Percentiles rank a stretch among this genome's conserved stretches.
Conservation (phyloP, 64 coral and sea anemone genomes). For the Montipora efflorescens region DNA sequence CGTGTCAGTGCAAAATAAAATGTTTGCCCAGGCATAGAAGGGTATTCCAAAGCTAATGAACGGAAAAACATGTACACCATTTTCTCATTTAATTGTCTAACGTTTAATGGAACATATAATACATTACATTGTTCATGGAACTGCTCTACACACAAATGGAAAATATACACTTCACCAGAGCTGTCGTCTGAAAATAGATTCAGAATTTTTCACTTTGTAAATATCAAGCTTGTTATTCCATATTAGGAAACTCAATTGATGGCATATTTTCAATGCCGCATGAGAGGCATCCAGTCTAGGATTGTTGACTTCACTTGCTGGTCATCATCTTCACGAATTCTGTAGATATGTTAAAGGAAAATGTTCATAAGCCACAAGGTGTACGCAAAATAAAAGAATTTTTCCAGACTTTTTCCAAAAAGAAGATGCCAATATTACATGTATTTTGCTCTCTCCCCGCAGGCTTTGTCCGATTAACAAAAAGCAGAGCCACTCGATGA, state of each 20-base stretch:
- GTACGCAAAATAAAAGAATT: too few species aligned
- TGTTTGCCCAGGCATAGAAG: too few species aligned
- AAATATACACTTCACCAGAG: not conserved
- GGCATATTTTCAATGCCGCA: not conserved
- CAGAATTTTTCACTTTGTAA: not conserved
- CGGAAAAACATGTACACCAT: not conserved
- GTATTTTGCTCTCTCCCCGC: too few species aligned
- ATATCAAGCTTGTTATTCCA: not conserved
- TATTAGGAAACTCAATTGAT: not conserved
- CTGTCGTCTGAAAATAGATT: not conserved
- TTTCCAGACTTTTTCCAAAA: too few species aligned
- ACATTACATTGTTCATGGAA: not conserved
- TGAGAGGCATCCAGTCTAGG: not conserved
- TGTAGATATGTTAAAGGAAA: not conserved
- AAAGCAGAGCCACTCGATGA: too few species aligned
- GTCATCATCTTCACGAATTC: conserved; percentile 73
- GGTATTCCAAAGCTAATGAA: too few species aligned
- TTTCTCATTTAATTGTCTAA: not conserved
- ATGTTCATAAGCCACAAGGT: not conserved
- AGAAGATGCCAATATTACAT: too few species aligned
- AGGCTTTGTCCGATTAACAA: too few species aligned
- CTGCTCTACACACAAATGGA: not conserved
- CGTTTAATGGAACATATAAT: not conserved
- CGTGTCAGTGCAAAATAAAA: too few species aligned
- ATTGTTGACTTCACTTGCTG: not conserved